Evolutionary conservation across 2,888 invertebrate species (phyloP).

Genomic region (Nyleta sp.): DNA sequence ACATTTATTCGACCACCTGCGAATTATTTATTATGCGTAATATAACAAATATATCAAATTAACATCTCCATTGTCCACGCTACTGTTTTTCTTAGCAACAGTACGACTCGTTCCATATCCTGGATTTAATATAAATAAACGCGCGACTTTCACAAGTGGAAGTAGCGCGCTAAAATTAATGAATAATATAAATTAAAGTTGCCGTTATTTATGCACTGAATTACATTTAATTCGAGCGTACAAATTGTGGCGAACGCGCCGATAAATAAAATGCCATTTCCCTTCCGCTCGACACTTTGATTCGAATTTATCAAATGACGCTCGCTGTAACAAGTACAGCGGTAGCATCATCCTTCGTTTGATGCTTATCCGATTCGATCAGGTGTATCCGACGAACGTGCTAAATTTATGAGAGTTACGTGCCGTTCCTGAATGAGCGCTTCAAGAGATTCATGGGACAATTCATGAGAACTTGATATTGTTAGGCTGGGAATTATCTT

Average conservation of each 20-base stretch:
- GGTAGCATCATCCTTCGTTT: slow-evolving; percentile 46
- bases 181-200: slow-evolving; percentile 9
- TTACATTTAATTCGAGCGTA: slow-evolving; percentile 12
- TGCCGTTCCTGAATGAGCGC: slow-evolving; percentile 70
- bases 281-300: slow-evolving; percentile 27
- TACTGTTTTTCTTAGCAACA: too few relatives aligned
- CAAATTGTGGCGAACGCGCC: slow-evolving; percentile 5
- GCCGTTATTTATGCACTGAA: slow-evolving; percentile 18
- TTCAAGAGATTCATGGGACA: slow-evolving; percentile 72
- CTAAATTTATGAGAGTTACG: slow-evolving; percentile 73
- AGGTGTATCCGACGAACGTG: slow-evolving; percentile 68
- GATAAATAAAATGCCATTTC: slow-evolving; percentile 10
- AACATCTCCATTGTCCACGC: too few relatives aligned
- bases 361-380: slow-evolving; percentile 58
- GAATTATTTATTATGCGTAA: too few relatives aligned
- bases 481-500: slow-evolving; percentile 71
- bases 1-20: too few relatives aligned
- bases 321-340: slow-evolving; percentile 33
- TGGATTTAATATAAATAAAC: too few relatives aligned
- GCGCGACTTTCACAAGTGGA: too few relatives aligned
- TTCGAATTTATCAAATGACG: slow-evolving; percentile 38
- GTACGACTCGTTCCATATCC: too few relatives aligned
- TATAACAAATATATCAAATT: too few relatives aligned
- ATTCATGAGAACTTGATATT: slow-evolving; percentile 73
- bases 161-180: background rate